Conservation (phyloP, 2,797 vertebrate genomes). For the Protosalanx chinensis region DNA sequence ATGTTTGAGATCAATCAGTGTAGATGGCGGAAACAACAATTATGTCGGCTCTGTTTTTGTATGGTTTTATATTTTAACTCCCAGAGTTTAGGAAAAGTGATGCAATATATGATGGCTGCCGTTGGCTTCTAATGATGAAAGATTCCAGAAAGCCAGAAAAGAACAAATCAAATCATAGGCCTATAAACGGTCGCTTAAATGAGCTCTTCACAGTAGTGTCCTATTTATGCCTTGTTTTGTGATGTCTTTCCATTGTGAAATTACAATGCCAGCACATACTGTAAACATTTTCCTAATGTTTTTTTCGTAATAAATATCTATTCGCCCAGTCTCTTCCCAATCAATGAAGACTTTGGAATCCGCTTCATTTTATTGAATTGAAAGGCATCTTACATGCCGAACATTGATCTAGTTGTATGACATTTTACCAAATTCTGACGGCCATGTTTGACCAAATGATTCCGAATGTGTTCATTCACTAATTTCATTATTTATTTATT, state of each 20-base stretch:
- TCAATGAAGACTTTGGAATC: background rate
- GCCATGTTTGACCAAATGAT: conserved; percentile 27
- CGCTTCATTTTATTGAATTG: conserved; percentile 18
- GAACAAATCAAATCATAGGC: background rate
- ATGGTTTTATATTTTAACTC: background rate
- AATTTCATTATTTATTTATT: conserved; percentile 60
- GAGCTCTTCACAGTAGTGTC: conserved; percentile 43
- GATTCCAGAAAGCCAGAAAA: conserved; percentile 47
- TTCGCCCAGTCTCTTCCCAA: conserved; percentile 40
- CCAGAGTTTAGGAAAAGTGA: background rate
- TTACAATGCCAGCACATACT: conserved; percentile 55
- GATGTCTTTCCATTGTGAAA: conserved; percentile 50
- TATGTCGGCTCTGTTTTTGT: background rate
- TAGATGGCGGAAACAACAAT: background rate
- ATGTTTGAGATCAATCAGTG: background rate
- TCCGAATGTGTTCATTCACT: conserved; percentile 63
- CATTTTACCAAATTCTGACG: background rate
- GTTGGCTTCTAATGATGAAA: background rate
- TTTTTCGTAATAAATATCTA: conserved; percentile 38
- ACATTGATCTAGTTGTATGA: background rate
- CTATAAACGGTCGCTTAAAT: background rate
- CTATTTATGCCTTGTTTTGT: conserved; percentile 55
- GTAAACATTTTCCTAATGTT: conserved; percentile 53
- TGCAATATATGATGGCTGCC: background rate
- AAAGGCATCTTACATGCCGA: background rate